Conservation (phyloP, 2,113 vertebrate species). For the Australoheros scitulus region DNA sequence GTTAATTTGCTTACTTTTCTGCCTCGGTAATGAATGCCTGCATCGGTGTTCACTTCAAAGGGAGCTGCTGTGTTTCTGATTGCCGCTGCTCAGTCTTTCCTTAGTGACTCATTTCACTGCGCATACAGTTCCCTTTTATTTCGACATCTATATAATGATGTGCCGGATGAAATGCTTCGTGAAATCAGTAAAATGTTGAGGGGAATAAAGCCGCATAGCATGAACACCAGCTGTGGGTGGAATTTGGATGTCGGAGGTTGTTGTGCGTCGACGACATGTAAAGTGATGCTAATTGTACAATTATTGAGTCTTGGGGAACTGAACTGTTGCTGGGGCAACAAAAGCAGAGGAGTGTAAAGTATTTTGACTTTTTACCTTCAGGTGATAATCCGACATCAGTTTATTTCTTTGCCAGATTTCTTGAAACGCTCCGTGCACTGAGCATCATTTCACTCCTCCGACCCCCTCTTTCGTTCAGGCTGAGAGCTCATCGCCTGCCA, state of each 20-base stretch:
- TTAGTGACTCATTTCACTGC: slow-evolving; percentile 26
- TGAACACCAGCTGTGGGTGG: not conserved
- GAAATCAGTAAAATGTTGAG: slow-evolving; percentile 14
- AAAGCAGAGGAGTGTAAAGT: not conserved
- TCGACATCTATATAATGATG: slow-evolving; percentile 24
- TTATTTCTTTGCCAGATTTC: not conserved
- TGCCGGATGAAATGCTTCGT: not conserved
- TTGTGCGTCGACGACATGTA: slow-evolving; percentile 4
- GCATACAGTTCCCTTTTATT: slow-evolving; percentile 16
- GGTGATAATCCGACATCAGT: not conserved
- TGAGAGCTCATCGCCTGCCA: not conserved
- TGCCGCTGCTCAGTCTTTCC: slow-evolving; percentile 16
- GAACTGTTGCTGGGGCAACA: slow-evolving; percentile 37
- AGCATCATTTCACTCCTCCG: not conserved
- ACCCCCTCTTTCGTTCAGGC: not conserved
- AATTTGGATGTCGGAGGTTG: slow-evolving; percentile 1
- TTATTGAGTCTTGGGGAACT: not conserved
- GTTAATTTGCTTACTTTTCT: slow-evolving; percentile 56
- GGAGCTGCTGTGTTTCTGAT: slow-evolving; percentile 31
- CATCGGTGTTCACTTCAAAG: slow-evolving; percentile 20
- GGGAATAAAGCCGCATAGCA: not conserved
- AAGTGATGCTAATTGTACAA: slow-evolving; percentile 22
- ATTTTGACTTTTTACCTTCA: not conserved
- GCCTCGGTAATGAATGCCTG: not conserved
- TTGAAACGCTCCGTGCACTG: not conserved